A percentile compares a stretch with the other conserved stretches of the same genome.
Conservation (phyloP, 2,888 invertebrate genomes). For the Hypomecis atomaria region DNA sequence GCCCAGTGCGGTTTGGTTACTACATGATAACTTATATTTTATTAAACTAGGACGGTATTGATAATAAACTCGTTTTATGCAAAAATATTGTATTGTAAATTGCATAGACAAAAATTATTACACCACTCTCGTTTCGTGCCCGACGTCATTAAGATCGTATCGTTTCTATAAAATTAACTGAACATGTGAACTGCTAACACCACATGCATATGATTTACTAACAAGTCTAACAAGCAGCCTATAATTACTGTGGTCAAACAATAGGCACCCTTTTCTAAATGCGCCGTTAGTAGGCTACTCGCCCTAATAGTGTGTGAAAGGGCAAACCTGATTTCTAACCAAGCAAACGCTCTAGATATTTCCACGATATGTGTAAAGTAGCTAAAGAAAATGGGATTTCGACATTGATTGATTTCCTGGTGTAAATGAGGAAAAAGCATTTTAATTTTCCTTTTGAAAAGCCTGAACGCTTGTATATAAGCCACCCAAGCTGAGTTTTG, state of each 20-base stretch:
- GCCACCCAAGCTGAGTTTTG: no score
- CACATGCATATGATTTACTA: slow-evolving; percentile 55
- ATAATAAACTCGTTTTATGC: background rate
- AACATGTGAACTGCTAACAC: slow-evolving; percentile 53
- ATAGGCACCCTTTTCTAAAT: slow-evolving; percentile 48
- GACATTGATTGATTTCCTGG: background rate
- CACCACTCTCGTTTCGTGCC: slow-evolving; percentile 46
- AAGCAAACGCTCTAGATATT: slow-evolving; percentile 5
- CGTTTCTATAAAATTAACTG: slow-evolving; percentile 55
- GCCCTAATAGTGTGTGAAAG: slow-evolving; percentile 34
- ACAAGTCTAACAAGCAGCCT: slow-evolving; percentile 54
- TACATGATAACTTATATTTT: no score
- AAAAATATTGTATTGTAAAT: background rate
- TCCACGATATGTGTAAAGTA: background rate
- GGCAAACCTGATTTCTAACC: background rate
- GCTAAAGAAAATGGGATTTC: background rate
- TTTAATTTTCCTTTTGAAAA: background rate
- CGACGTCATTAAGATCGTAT: slow-evolving; percentile 59
- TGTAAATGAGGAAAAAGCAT: background rate
- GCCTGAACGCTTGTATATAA: background rate
- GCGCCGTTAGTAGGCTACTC: slow-evolving; percentile 25
- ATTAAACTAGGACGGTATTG: background rate
- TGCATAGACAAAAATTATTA: slow-evolving; percentile 31
- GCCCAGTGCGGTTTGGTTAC: no score
- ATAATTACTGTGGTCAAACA: slow-evolving; percentile 59